These are phyloP conservation scores for Coelogynopora nodosa DNA, from an alignment of 2,888 invertebrate species.

Conservation along the genomic window DNA sequence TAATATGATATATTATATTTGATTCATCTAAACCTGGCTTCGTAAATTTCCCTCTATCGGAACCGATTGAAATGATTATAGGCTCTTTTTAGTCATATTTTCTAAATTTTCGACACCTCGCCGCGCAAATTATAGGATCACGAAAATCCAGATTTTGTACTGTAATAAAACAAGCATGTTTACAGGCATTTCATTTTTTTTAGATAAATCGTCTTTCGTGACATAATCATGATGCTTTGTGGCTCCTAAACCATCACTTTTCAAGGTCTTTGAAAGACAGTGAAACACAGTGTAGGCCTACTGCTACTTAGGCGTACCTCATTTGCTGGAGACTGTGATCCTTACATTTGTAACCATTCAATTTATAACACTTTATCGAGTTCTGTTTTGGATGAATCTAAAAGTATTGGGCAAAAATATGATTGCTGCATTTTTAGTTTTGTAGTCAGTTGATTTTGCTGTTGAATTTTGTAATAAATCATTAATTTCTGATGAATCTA, in stretches of 20 bases:
- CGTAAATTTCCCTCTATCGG: neutral
- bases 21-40: neutral
- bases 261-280: neutral
- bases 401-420: no score
- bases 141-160: neutral
- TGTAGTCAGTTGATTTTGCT: no score
- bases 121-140: neutral
- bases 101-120: neutral
- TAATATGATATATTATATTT: neutral
- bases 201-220: neutral
- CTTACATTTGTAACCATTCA: no score
- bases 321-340: no score
- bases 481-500: no score
- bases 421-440: no score
- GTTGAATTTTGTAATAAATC: no score
- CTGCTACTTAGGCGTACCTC: neutral
- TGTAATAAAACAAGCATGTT: neutral
- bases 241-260: neutral
- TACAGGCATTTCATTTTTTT: neutral
- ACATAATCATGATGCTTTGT: neutral
- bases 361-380: no score
- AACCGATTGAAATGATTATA: neutral
- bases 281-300: neutral
- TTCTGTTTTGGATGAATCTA: no score
- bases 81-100: neutral